Evolutionary conservation across 2,888 invertebrate species (phyloP).

Genomic region (Macrostomum cliftonense): DNA sequence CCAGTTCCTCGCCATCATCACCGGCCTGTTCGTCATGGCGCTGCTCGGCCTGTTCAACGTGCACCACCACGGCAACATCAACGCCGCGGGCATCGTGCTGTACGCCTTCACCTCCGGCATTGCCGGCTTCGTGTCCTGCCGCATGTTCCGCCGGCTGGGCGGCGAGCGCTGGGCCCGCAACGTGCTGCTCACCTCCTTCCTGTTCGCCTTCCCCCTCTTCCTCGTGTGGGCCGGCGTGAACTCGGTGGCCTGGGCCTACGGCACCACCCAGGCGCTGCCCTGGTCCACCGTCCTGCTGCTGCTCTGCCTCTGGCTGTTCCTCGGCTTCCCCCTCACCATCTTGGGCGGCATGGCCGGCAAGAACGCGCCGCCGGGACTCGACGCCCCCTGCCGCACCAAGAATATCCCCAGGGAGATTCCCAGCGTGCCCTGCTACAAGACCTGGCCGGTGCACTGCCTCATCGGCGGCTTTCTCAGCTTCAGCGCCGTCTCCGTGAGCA

Average conservation of each 20-base stretch:
- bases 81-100: constrained; percentile 38
- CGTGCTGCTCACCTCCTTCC: constrained; percentile 40
- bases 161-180: constrained; percentile 41
- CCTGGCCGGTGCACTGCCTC: constrained; percentile 37
- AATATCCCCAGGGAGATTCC: constrained; percentile 42
- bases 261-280: constrained; percentile 42
- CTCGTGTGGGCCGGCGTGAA: constrained; percentile 41
- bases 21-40: constrained; percentile 40
- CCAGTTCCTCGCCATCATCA: constrained; percentile 40
- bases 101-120: constrained; percentile 42
- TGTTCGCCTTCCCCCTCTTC: constrained; percentile 41
- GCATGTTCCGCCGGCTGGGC: constrained; percentile 39
- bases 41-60: constrained; percentile 40
- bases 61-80: constrained; percentile 40
- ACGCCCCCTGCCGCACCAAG: constrained; percentile 41
- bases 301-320: constrained; percentile 38
- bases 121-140: constrained; percentile 40
- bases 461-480: constrained; percentile 41
- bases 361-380: constrained; percentile 37
- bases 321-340: constrained; percentile 42
- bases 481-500: constrained; percentile 40
- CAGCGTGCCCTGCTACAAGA: constrained; percentile 37
- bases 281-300: constrained; percentile 40
- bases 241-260: constrained; percentile 41
- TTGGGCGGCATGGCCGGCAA: constrained; percentile 42